Conservation (phyloP, 2,797 vertebrate species). For the Syngnathus rostellatus region DNA sequence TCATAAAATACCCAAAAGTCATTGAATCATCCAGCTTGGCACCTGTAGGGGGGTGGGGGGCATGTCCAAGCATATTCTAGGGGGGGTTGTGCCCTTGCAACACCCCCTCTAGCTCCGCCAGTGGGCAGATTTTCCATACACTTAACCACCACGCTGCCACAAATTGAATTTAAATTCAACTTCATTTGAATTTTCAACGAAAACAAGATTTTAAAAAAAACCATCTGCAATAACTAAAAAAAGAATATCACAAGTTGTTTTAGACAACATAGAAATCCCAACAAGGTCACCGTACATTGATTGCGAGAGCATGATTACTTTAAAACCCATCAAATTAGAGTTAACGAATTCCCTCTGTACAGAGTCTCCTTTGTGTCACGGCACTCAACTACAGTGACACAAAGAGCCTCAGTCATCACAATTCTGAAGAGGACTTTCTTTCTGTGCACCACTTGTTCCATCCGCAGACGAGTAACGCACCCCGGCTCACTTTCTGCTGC, state of each 20-base stretch:
- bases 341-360: constrained; percentile 60
- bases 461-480: constrained; percentile 16
- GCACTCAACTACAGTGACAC: constrained; percentile 25
- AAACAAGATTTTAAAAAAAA: too few relatives aligned
- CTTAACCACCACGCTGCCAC: background rate
- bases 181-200: background rate
- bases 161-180: background rate
- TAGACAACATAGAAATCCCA: background rate
- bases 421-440: constrained; percentile 51
- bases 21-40: too few relatives aligned
- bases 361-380: constrained; percentile 54
- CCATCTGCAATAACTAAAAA: too few relatives aligned
- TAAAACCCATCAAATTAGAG: constrained; percentile 39
- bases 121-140: background rate
- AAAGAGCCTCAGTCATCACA: constrained; percentile 54
- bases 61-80: too few relatives aligned
- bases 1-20: too few relatives aligned
- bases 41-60: too few relatives aligned
- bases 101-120: too few relatives aligned
- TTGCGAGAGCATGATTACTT: constrained; percentile 3
- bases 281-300: constrained; percentile 8
- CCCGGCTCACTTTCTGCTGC: constrained; percentile 7
- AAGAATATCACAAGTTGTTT: background rate
- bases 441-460: constrained; percentile 48
- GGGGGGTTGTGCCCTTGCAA: too few relatives aligned